These are phyloP conservation scores for Brachypteracias leptosomus DNA, from an alignment of 2,113 vertebrate species.

Conservation along the genomic window DNA sequence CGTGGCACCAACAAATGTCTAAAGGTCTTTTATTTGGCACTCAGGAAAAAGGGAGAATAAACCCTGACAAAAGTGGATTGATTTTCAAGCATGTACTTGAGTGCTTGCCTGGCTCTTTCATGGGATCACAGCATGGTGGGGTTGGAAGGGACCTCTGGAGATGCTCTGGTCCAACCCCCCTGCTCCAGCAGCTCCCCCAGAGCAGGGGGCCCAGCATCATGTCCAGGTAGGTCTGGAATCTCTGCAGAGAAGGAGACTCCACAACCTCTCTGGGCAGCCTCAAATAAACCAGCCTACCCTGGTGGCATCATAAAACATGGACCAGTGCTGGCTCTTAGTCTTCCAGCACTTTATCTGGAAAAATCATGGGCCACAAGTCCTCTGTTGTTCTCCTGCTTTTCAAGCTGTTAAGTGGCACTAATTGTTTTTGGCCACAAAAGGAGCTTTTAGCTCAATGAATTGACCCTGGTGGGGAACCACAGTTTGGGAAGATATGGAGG, in stretches of 20 bases:
- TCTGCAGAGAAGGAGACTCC: too few relatives aligned
- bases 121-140: neutral
- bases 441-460: neutral
- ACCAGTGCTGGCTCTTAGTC: neutral
- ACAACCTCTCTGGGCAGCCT: neutral
- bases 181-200: too few relatives aligned
- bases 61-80: neutral
- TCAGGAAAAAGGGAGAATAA: neutral
- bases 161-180: too few relatives aligned
- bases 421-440: neutral
- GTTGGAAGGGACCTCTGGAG: neutral
- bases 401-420: neutral
- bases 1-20: neutral
- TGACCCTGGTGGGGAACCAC: neutral
- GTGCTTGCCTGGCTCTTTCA: neutral
- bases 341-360: neutral
- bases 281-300: neutral
- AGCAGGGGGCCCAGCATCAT: too few relatives aligned
- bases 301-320: neutral
- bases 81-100: neutral
- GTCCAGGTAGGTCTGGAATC: too few relatives aligned
- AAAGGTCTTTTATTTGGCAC: neutral
- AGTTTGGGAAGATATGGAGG: neutral
- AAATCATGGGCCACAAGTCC: fast-evolving
- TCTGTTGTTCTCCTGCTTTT: neutral